Evolutionary conservation across 2,888 invertebrate species (phyloP), one percentile per base, ranked within the genome.

Genomic region (Coremacera marginata): DNA sequence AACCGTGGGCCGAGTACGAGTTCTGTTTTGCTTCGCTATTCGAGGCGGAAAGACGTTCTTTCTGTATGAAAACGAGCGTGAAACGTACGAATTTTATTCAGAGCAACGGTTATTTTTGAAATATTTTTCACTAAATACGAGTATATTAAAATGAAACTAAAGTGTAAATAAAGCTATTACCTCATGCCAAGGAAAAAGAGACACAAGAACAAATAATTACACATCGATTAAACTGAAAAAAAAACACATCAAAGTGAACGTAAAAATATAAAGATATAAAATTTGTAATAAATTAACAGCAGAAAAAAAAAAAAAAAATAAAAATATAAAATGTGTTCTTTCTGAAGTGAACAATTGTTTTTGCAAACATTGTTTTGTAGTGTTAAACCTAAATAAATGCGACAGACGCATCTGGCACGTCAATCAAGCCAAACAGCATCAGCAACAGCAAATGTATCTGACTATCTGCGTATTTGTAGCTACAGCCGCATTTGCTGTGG

Each of bases 361-460:
- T 73, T 73, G 49, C 63, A 63, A 19, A 22, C 16, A 31, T 19
- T 55, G 55, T 65, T 55, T 74, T 22, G 52, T 44, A n/a, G 67
- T 37, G 22, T 27, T 52, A 22, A 52, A 55, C 74, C 27, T 51
- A 67, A 51, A 67, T 65, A 67, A 70, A 60, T 16, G 62, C 37
- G 75, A 68, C 70, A 67, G 62, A 70, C 25, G 75, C 70, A 75
- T 75, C 31, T 75, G 75, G 70, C 70, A 75, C 70, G 70, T 75
- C 70, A 75, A 68, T 75, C 63, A 63, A 49, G 19, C 51, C 51
- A 52, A 22, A 65, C 51, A 68, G 68, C n/a, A 31, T 25, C 74
- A 55, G 65, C 63, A 27, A 51, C 44, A 34, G n/a, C 25, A 37
- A 70, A 62, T 60, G 72, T 37, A 57, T 55, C 34, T 37, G 68